A percentile compares a stretch with the other conserved stretches of the same genome.
Conservation (phyloP, 2,888 invertebrate genomes). For the Autographa pulchrina region DNA sequence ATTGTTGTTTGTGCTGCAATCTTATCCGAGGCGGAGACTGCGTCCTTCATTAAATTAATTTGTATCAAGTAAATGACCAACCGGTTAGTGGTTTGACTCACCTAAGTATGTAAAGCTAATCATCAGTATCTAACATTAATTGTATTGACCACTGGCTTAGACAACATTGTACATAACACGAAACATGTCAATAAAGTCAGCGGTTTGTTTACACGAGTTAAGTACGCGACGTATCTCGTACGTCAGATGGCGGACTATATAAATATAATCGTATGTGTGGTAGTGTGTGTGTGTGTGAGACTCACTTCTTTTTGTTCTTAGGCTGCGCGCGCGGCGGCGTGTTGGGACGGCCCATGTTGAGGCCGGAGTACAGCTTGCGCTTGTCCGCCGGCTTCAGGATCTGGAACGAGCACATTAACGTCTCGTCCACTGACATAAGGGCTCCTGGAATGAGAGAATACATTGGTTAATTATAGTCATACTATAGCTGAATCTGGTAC, state of each 20-base stretch:
- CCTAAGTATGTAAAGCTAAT: background rate
- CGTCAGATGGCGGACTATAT: background rate
- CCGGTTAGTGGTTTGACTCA: background rate
- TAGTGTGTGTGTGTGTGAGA: constrained; percentile 56
- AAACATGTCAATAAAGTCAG: background rate
- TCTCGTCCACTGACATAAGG: constrained; percentile 99
- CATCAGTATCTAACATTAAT: background rate
- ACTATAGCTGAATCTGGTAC: too few species aligned
- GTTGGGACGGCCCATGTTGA: constrained; percentile 98
- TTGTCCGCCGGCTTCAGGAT: constrained; percentile 99
- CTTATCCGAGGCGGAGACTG: background rate
- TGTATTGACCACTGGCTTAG: background rate
- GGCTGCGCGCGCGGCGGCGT: constrained; percentile 98
- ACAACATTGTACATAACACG: background rate
- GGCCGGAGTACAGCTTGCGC: constrained; percentile 98
- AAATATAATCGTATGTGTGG: constrained; percentile 32
- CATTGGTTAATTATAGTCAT: background rate
- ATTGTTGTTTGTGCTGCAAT: background rate
- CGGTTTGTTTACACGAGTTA: background rate
- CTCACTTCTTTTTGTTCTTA: constrained; percentile 98
- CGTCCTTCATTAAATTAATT: background rate
- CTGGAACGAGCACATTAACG: constrained; percentile 99
- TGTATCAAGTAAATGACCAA: background rate
- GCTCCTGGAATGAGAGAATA: constrained; percentile 89
- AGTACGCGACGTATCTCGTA: background rate